Conservation (phyloP, 2,113 vertebrate species). For the Gymnobelideus leadbeateri region DNA sequence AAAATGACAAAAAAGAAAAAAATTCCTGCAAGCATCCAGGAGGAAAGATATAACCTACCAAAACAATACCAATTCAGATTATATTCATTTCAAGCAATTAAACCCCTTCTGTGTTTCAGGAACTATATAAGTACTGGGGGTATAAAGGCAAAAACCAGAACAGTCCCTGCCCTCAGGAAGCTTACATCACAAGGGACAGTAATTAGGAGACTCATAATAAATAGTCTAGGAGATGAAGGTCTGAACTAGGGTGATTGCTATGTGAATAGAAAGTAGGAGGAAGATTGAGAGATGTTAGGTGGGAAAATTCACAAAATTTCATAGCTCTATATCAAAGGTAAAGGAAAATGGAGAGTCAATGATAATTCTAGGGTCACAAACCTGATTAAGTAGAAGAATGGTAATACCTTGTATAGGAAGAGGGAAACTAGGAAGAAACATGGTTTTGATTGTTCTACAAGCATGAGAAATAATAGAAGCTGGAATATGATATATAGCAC, state of each 20-base stretch:
- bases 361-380: not conserved
- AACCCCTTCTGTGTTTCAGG: not conserved
- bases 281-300: not conserved
- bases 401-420: not conserved
- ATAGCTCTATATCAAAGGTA: not conserved
- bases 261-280: not conserved
- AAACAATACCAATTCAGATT: not conserved
- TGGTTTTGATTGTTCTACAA: not conserved
- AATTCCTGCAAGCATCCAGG: not conserved
- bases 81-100: not conserved
- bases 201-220: not conserved
- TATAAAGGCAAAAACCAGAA: not conserved
- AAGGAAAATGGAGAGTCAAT: not conserved
- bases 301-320: not conserved
- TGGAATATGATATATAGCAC: not conserved
- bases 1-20: not conserved
- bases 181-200: not conserved
- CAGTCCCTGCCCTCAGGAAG: not conserved
- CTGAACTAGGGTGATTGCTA: not conserved
- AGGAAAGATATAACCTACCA: not conserved
- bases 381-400: not conserved
- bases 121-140: not conserved
- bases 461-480: not conserved
- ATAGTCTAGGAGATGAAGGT: not conserved
- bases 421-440: not conserved